A percentile compares a stretch with the other conserved stretches of the same genome.
These are phyloP conservation scores for Andrena camellia DNA, from an alignment of 2,888 invertebrate species.

Conservation along the genomic window DNA sequence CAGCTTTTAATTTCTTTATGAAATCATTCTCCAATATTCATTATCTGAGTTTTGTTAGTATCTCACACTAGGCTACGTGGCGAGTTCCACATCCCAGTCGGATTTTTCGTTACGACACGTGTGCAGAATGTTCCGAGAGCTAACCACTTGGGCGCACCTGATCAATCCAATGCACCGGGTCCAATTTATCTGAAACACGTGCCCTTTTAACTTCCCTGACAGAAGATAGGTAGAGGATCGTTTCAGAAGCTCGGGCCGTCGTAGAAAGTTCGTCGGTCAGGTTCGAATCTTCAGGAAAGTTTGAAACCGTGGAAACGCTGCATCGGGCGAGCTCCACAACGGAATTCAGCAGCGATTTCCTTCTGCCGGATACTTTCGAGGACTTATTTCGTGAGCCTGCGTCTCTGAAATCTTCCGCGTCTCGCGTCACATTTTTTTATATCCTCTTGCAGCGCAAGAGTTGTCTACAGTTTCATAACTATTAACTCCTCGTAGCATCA, in stretches of 20 bases:
- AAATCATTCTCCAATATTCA: background rate
- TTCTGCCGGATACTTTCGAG: slow-evolving; percentile 24
- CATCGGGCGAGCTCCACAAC: slow-evolving; percentile 2
- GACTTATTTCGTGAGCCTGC: slow-evolving; percentile 30
- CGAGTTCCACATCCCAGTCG: background rate
- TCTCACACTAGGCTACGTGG: background rate
- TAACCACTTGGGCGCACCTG: slow-evolving; percentile 1
- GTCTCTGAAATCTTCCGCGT: background rate
- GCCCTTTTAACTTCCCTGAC: slow-evolving; percentile 36
- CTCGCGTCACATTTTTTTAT: background rate
- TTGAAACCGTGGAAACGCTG: slow-evolving; percentile 24
- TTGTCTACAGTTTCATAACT: too few species aligned
- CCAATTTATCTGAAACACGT: slow-evolving; percentile 45
- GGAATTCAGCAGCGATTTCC: slow-evolving; percentile 39
- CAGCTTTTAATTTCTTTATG: background rate
- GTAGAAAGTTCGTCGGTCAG: slow-evolving; percentile 19
- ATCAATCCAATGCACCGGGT: slow-evolving; percentile 24
- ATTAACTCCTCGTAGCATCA: too few species aligned
- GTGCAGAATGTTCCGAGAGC: slow-evolving; percentile 11
- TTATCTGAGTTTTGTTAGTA: background rate
- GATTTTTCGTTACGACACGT: slow-evolving; percentile 11
- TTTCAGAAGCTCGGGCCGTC: slow-evolving; percentile 25
- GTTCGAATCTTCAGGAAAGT: slow-evolving; percentile 37
- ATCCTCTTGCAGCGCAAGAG: background rate
- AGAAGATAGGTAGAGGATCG: slow-evolving; percentile 28